Evolutionary conservation across 2,113 vertebrate genomes (phyloP).

Genomic region (Aramus guarauna): DNA sequence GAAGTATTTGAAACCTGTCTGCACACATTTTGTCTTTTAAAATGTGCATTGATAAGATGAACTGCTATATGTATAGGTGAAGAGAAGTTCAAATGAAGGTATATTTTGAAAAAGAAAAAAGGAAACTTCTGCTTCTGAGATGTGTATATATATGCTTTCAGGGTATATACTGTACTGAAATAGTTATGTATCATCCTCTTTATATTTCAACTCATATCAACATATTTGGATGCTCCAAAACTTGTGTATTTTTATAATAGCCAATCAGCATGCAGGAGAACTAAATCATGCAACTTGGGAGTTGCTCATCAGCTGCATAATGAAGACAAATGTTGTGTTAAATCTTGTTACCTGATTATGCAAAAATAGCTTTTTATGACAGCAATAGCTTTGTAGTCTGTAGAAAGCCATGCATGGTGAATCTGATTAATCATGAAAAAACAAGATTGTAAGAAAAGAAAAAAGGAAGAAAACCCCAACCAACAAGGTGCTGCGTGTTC

Average conservation of each 20-base stretch:
- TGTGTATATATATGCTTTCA: neutral
- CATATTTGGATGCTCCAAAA: neutral
- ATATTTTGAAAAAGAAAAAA: neutral
- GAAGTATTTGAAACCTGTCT: neutral
- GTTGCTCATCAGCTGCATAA: constrained; percentile 19
- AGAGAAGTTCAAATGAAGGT: neutral
- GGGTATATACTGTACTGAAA: neutral
- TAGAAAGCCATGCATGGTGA: neutral
- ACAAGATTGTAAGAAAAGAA: neutral
- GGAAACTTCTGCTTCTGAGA: neutral
- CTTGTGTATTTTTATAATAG: neutral
- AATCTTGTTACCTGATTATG: constrained; percentile 10
- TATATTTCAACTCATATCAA: neutral
- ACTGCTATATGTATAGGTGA: neutral
- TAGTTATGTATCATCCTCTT: neutral
- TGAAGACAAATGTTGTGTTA: constrained; percentile 49
- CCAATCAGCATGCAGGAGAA: neutral
- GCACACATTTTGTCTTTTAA: neutral
- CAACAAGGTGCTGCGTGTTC: neutral
- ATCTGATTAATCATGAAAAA: neutral
- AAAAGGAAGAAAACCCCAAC: no score
- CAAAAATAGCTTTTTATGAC: constrained; percentile 24
- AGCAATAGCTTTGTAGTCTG: neutral
- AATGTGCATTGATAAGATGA: neutral
- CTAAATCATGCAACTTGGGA: neutral